These are phyloP conservation scores for Microtus ochrogaster DNA, from an alignment of 2,113 vertebrate genomes.

Conservation along the genomic window DNA sequence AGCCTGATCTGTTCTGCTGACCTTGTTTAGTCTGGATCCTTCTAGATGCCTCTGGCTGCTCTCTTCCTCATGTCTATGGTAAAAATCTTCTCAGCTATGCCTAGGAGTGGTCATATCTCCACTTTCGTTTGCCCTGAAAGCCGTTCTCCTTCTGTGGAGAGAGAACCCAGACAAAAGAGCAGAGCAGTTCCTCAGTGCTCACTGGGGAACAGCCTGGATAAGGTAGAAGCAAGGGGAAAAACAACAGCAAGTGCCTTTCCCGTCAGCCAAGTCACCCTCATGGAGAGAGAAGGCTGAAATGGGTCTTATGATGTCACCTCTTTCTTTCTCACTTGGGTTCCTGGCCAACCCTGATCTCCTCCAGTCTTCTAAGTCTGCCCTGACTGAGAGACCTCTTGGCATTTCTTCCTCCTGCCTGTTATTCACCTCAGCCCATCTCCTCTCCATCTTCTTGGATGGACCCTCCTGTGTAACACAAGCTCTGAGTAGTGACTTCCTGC, in stretches of 20 bases:
- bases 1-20: background rate
- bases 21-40: background rate
- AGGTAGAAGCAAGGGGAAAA: background rate
- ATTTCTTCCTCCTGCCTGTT: background rate
- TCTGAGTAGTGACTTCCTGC: background rate
- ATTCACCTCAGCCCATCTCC: background rate
- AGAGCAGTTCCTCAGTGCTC: background rate
- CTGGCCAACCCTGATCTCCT: background rate
- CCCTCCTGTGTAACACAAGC: background rate
- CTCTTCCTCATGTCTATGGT: background rate
- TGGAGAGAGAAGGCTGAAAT: background rate
- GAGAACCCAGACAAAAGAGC: background rate
- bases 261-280: background rate
- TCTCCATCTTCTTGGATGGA: background rate
- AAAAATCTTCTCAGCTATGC: background rate
- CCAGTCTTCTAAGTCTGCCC: background rate
- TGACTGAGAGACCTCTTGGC: background rate
- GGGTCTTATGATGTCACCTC: background rate
- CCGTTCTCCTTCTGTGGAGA: background rate
- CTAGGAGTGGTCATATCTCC: background rate
- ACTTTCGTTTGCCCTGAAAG: background rate
- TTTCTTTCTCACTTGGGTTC: background rate
- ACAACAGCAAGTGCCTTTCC: background rate
- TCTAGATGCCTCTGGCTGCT: background rate
- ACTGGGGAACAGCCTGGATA: background rate